Evolutionary conservation across 2,888 invertebrate genomes (phyloP).

Genomic region (Caenorhabditis uteleia): DNA sequence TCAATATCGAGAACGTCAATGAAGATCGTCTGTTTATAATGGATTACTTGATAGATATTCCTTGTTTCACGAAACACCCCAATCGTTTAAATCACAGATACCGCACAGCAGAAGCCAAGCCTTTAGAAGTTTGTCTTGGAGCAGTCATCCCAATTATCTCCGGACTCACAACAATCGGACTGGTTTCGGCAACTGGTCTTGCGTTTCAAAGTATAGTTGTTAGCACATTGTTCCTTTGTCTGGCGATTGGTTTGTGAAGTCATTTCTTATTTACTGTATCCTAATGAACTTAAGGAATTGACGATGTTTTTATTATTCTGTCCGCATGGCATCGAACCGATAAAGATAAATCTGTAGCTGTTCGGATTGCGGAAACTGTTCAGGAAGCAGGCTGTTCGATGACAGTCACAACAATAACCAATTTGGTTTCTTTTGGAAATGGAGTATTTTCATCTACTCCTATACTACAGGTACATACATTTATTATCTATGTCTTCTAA

Average conservation of each 20-base stretch:
- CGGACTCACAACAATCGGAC: constrained; percentile 49
- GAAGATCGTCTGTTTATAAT: background rate
- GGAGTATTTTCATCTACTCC: constrained; percentile 59
- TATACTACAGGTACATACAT: constrained; percentile 43
- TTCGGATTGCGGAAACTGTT: constrained; percentile 42
- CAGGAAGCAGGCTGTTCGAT: constrained; percentile 58
- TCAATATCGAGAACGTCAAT: background rate
- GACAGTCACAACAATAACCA: constrained; percentile 59
- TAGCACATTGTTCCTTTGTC: constrained; percentile 50
- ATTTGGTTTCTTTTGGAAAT: constrained; percentile 59
- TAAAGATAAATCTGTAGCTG: constrained; percentile 29
- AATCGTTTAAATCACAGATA: constrained; percentile 24
- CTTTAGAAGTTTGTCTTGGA: constrained; percentile 54
- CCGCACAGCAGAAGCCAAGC: constrained; percentile 46
- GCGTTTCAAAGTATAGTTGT: constrained; percentile 60
- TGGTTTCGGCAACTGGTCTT: constrained; percentile 53
- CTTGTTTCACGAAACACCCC: too few species aligned
- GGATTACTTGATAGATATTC: background rate
- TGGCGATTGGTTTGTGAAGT: too few species aligned
- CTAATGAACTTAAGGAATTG: too few species aligned
- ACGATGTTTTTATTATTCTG: constrained; percentile 59
- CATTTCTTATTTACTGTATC: too few species aligned
- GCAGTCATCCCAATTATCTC: constrained; percentile 54
- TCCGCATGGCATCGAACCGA: constrained; percentile 57
- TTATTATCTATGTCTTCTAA: background rate